Evolutionary conservation across 2,888 invertebrate genomes (phyloP), one percentile per base, ranked within the genome.

Genomic region (Rhorus exstirpatorius): DNA sequence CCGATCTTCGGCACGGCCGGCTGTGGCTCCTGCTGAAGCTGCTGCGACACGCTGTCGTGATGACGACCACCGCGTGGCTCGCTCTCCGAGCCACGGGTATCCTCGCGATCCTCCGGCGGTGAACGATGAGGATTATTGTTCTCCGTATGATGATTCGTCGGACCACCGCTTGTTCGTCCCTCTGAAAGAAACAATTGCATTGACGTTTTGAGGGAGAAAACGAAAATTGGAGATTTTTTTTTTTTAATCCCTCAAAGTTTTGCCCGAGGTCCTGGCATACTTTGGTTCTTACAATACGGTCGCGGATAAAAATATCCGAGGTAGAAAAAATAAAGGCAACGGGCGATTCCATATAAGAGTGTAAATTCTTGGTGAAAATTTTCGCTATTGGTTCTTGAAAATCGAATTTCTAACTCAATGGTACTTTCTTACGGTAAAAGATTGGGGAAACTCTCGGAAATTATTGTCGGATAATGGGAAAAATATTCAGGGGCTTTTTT

Each of bases 151-250:
- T 94, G 93, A 86, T 94, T 94, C 83, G 94, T 90, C 55, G 94
- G 94, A 38, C 94, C 94, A 81, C 94, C 94, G 88, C 94, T 94
- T 88, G 93, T 94, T 86, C 94, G 93, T 83, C 94, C 95, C 92
- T 94, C 94, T 94, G 92, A 88, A 89, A 92, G 85, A 58, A 41
- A n/a, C n/a, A 24, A 49, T 14, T 55, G 55, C n/a, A n/a, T 46
- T 44, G 44, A 1, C n/a, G 38, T 38, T 38, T 38, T 8, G 8
- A 38, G 38, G 8, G 38, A 38, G 6, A 31, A 31, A 31, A 6
- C 2, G 31, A 31, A 6, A 46, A 26, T 17, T 1, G 7, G 0
- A 14, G n/a, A 0, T 12, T 17, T 0, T 26, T 38, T 60, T 26
- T 26, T 26, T 26, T n/a, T 14, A 10, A 6, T n/a, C n/a, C n/a